A percentile compares a stretch with the other conserved stretches of the same genome.
phyloP scores from a whole-genome alignment of 1,140 invertebrate genomes.

The Diachasmimorpha longicaudata region DNA sequence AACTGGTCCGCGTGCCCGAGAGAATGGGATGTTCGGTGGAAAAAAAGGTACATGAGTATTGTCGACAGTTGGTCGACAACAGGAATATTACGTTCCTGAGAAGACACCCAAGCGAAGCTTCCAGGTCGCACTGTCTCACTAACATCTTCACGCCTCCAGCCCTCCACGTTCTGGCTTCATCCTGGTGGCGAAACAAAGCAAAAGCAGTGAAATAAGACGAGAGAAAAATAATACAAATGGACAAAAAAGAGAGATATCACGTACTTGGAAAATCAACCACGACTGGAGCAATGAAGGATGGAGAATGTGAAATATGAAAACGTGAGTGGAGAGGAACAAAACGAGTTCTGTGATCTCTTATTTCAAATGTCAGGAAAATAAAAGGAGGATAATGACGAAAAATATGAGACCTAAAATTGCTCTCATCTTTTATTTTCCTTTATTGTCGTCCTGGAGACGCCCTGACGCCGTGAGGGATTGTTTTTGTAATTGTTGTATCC shows the following conservation, averaged over 20 bases:
- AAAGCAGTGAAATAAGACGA: not conserved
- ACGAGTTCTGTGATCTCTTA: not conserved
- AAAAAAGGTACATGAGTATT: not conserved
- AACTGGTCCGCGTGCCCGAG: not conserved
- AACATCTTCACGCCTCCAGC: not conserved
- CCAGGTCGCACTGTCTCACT: not conserved
- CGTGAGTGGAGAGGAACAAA: not conserved
- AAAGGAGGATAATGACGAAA: not conserved
- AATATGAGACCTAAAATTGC: not conserved
- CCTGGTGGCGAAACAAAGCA: not conserved
- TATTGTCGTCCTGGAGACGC: not conserved
- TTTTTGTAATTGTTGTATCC: not conserved
- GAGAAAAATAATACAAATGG: not conserved
- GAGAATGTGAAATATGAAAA: slow-evolving; percentile 22
- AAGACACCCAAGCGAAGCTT: not conserved
- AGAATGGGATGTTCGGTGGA: no score
- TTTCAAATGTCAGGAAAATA: slow-evolving; percentile 3
- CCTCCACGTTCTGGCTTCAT: not conserved
- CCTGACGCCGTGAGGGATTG: not conserved
- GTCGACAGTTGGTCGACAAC: slow-evolving; percentile 8
- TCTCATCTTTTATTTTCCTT: not conserved
- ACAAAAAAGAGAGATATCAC: not conserved
- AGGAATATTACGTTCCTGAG: not conserved
- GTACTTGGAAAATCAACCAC: slow-evolving; percentile 17
- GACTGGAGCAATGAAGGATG: slow-evolving; percentile 10